phyloP scores from a whole-genome alignment of 2,888 invertebrate species.

The Parnassius mnemosyne region DNA sequence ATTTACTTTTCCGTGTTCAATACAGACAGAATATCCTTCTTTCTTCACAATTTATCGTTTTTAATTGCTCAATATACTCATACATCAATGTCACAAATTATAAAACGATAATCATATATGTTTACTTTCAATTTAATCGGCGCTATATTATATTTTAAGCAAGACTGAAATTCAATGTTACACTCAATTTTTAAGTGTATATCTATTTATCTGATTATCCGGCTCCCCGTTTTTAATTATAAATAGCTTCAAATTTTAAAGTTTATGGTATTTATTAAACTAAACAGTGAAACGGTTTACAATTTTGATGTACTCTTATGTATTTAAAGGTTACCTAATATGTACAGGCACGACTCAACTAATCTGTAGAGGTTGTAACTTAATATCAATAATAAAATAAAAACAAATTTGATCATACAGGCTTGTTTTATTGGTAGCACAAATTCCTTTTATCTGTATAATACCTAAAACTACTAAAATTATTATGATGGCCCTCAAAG shows the following conservation, averaged over 20 bases:
- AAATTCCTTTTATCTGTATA: no score
- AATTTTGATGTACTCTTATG: not conserved
- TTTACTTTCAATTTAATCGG: not conserved
- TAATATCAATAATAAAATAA: constrained; percentile 9
- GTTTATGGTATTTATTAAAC: constrained; percentile 6
- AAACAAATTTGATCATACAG: constrained; percentile 3
- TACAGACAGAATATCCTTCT: no score
- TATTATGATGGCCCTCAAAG: no score
- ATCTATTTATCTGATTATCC: not conserved
- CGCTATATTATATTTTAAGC: constrained; percentile 15
- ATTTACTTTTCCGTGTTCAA: not conserved
- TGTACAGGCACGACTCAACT: not conserved
- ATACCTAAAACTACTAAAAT: no score
- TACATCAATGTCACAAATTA: no score
- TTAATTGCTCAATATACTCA: no score
- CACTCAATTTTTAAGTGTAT: not conserved
- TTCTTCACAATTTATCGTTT: no score
- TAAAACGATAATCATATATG: no score
- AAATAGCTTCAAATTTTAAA: not conserved
- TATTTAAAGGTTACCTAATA: not conserved
- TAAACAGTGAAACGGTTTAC: not conserved
- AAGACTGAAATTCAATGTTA: constrained; percentile 9
- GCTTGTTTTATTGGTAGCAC: not conserved
- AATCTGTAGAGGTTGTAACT: not conserved
- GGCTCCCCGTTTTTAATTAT: not conserved